Evolutionary conservation across 2,113 vertebrate species (phyloP).

Genomic region (Erinaceus europaeus): DNA sequence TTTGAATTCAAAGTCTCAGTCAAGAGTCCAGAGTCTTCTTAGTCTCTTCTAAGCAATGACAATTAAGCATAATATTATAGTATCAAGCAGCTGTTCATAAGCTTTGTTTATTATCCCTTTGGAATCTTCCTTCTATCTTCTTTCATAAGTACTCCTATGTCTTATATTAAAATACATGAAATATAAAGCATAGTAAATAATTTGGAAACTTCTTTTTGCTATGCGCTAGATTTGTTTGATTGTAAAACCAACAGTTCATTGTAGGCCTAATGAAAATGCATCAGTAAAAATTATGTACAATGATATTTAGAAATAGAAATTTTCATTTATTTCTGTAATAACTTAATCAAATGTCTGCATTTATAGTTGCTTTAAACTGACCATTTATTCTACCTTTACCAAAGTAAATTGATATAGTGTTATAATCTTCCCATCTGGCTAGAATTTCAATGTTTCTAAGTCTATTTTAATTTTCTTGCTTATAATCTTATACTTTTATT

Average conservation of each 20-base stretch:
- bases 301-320: neutral
- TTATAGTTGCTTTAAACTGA: neutral
- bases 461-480: conserved; percentile 8
- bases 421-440: neutral
- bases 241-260: neutral
- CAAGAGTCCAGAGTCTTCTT: neutral
- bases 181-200: neutral
- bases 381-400: neutral
- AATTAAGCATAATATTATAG: neutral
- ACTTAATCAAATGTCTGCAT: neutral
- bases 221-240: neutral
- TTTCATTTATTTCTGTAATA: neutral
- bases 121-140: neutral
- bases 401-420: neutral
- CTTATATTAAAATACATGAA: neutral
- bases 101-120: neutral
- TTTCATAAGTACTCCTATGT: neutral
- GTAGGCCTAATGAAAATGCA: neutral
- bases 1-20: too few species aligned
- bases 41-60: neutral
- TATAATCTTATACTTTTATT: neutral
- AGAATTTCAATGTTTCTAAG: neutral
- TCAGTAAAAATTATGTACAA: neutral
- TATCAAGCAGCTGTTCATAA: neutral
- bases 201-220: neutral